phyloP scores from a whole-genome alignment of 2,888 invertebrate genomes.

The Xanthorhoe spadicearia region DNA sequence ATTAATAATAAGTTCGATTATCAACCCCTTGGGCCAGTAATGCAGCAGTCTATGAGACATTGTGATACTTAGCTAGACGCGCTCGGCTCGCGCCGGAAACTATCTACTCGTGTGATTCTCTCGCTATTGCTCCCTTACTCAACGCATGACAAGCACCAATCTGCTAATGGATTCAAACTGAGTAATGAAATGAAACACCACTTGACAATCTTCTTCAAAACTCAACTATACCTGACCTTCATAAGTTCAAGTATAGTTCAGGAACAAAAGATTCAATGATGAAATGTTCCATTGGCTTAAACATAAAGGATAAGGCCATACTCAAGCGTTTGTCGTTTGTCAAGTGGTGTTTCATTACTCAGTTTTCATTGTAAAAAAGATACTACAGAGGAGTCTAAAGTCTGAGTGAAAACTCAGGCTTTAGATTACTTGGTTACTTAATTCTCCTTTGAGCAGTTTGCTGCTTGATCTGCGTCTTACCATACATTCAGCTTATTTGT shows the following conservation, averaged over 20 bases:
- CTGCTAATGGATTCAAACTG: background rate
- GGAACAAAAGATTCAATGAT: background rate
- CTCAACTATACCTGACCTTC: background rate
- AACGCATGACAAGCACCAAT: background rate
- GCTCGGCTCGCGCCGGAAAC: slow-evolving; percentile 44
- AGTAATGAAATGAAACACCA: too few relatives aligned
- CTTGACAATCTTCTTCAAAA: too few relatives aligned
- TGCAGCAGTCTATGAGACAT: slow-evolving; percentile 80
- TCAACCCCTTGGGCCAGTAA: slow-evolving; percentile 80
- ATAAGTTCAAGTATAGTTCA: background rate
- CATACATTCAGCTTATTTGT: slow-evolving; percentile 66
- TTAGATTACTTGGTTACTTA: background rate
- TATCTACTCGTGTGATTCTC: slow-evolving; percentile 54
- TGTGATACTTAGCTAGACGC: slow-evolving; percentile 79
- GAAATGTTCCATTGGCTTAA: background rate
- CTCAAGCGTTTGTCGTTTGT: too few relatives aligned
- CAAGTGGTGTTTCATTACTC: too few relatives aligned
- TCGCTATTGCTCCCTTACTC: slow-evolving; percentile 52
- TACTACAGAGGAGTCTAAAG: too few relatives aligned
- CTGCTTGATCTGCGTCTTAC: background rate
- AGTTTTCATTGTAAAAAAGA: too few relatives aligned
- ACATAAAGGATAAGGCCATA: background rate
- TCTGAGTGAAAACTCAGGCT: too few relatives aligned
- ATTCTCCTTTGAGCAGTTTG: background rate
- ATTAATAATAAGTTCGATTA: slow-evolving; percentile 80